phyloP scores from a whole-genome alignment of 2,797 vertebrate species.

The Falco naumanni region DNA sequence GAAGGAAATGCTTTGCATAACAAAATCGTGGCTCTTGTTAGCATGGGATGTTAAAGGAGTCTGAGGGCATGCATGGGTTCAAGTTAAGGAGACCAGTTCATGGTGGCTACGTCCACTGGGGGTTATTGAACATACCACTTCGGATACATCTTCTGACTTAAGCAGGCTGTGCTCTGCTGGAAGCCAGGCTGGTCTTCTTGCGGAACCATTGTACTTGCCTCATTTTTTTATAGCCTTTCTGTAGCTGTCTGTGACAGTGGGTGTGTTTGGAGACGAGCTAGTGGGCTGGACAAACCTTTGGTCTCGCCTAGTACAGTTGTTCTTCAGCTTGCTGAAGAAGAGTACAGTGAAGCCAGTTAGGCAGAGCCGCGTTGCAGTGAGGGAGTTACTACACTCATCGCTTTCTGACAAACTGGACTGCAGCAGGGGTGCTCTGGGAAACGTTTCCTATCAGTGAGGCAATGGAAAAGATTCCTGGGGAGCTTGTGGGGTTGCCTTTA shows the following conservation, averaged over 20 bases:
- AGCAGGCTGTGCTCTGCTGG: neutral
- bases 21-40: neutral
- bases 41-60: neutral
- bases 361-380: neutral
- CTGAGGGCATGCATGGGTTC: neutral
- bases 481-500: neutral
- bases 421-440: neutral
- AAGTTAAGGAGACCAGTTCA: neutral
- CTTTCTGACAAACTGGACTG: neutral
- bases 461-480: neutral
- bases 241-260: neutral
- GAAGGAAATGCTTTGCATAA: neutral
- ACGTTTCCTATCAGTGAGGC: neutral
- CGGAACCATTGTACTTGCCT: neutral
- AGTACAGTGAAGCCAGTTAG: neutral
- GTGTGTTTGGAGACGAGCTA: neutral
- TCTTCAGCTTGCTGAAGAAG: neutral
- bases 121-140: neutral
- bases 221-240: neutral
- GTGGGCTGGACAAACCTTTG: neutral
- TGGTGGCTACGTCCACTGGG: neutral
- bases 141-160: neutral
- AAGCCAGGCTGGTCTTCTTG: neutral
- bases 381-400: neutral
- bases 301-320: neutral